These are phyloP conservation scores for Agelastica alni DNA, from an alignment of 2,888 invertebrate genomes.

Conservation along the genomic window DNA sequence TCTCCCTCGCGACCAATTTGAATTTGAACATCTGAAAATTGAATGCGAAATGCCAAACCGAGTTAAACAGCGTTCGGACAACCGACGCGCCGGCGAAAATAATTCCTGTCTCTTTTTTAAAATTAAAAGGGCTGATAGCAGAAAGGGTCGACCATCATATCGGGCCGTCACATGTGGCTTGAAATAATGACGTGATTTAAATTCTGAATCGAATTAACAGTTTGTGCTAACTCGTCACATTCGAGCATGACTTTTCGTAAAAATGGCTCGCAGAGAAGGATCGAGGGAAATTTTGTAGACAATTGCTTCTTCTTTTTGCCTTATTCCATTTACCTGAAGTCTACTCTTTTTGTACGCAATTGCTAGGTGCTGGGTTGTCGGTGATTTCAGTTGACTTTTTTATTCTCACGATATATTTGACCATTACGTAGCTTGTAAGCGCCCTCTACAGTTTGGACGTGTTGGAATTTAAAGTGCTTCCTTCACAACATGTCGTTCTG, in stretches of 20 bases:
- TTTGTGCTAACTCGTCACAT: conserved; percentile 9
- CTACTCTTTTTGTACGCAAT: too few relatives aligned
- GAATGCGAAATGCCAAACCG: conserved; percentile 11
- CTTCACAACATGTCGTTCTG: too few relatives aligned
- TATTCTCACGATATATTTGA: too few relatives aligned
- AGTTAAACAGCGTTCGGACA: conserved; percentile 3
- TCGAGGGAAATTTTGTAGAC: not conserved
- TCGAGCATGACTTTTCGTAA: conserved; percentile 2
- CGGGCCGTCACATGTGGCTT: conserved; percentile 4
- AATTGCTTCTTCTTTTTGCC: too few relatives aligned
- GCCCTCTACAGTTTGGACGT: too few relatives aligned
- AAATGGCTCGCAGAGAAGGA: not conserved
- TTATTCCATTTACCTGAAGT: too few relatives aligned
- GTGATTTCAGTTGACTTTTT: too few relatives aligned
- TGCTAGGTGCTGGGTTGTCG: too few relatives aligned
- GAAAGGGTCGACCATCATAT: not conserved
- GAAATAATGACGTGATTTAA: conserved; percentile 17
- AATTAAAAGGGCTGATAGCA: conserved; percentile 7
- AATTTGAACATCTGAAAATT: conserved; percentile 7
- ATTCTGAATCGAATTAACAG: conserved; percentile 11
- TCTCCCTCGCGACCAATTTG: conserved; percentile 10
- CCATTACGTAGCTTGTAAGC: too few relatives aligned
- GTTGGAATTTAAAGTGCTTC: too few relatives aligned
- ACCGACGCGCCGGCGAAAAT: not conserved
- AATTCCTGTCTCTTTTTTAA: conserved; percentile 8